Evolutionary conservation across 23 tunicate genomes (phyloP).

Genomic region (Pegea sp.): DNA sequence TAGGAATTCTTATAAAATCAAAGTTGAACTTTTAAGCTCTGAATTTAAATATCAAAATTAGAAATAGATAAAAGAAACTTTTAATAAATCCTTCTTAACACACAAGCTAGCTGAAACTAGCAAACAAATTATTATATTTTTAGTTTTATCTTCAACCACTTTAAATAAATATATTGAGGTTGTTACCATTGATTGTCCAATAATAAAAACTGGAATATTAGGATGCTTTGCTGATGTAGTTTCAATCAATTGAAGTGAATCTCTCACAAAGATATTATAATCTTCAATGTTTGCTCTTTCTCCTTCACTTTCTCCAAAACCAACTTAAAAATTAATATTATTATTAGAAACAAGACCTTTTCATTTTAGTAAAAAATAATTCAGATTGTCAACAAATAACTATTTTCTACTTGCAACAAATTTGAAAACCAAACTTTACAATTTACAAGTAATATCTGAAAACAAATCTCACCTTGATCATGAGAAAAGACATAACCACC

Average conservation of each 20-base stretch:
- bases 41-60: not conserved
- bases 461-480: slow-evolving; percentile 64
- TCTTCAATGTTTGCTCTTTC: slow-evolving; percentile 20
- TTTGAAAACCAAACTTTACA: too few relatives aligned
- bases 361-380: too few relatives aligned
- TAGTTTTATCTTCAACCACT: not conserved
- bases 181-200: slow-evolving; percentile 69
- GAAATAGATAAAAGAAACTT: not conserved
- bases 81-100: not conserved
- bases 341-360: too few relatives aligned
- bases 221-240: slow-evolving; percentile 12
- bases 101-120: not conserved
- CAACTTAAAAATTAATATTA: slow-evolving; percentile 25
- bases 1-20: not conserved
- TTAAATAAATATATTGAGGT: not conserved
- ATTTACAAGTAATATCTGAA: too few relatives aligned
- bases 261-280: slow-evolving; percentile 18
- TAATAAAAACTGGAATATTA: slow-evolving; percentile 28
- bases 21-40: not conserved
- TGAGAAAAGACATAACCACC: slow-evolving; percentile 51
- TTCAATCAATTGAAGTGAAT: slow-evolving; percentile 22
- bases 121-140: too few relatives aligned
- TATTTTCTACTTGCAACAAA: too few relatives aligned
- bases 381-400: too few relatives aligned
- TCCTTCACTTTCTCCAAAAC: slow-evolving; percentile 75